Percentiles rank a stretch among this genome's conserved stretches.
Conservation (phyloP, 2,888 invertebrate genomes). For the Drosophila dives region DNA sequence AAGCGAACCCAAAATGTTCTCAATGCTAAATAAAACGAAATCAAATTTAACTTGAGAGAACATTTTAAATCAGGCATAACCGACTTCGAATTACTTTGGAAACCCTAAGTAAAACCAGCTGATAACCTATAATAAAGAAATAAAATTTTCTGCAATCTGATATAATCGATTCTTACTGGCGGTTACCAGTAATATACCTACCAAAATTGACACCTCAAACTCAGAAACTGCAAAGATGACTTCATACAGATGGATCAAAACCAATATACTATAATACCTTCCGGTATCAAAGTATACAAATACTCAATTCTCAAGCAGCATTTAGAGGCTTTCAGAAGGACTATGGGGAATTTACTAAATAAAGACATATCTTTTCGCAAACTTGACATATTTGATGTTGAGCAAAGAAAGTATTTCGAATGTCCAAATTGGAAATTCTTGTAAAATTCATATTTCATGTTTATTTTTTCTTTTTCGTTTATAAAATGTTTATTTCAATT, state of each 20-base stretch:
- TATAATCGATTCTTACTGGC: too few species aligned
- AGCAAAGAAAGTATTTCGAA: neutral
- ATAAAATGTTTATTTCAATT: neutral
- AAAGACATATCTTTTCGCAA: slow-evolving; percentile 10
- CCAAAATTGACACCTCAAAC: too few species aligned
- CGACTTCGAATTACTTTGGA: neutral
- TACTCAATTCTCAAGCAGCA: slow-evolving; percentile 1
- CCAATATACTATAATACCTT: neutral
- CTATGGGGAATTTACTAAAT: slow-evolving; percentile 8
- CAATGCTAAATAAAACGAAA: slow-evolving; percentile 44
- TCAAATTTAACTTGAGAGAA: slow-evolving; percentile 24
- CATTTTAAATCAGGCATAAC: neutral
- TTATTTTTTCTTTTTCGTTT: neutral
- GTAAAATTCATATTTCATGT: neutral
- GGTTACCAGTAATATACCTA: too few species aligned
- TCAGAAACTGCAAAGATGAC: too few species aligned
- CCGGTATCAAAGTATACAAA: neutral
- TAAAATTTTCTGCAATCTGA: neutral
- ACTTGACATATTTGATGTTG: slow-evolving; percentile 8
- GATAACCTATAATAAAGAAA: neutral
- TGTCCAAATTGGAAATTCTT: neutral
- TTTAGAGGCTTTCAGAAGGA: slow-evolving; percentile 10
- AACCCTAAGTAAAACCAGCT: neutral
- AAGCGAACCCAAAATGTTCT: slow-evolving; percentile 42
- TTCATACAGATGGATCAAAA: neutral